Conservation (phyloP, 1,140 invertebrate genomes). For the Tenebrio molitor region DNA sequence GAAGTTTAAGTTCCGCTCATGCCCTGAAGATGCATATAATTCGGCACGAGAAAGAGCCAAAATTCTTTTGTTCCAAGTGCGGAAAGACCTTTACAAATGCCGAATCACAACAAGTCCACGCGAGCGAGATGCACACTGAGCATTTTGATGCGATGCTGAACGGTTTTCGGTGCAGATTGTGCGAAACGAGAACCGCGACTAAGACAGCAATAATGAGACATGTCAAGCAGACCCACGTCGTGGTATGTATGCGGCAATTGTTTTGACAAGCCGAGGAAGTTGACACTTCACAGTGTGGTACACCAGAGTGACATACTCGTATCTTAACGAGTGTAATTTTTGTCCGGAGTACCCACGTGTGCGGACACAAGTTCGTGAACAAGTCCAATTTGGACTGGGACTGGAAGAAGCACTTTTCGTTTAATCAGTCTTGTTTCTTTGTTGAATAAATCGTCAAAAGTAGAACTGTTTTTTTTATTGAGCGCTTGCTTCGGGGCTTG, state of each 20-base stretch:
- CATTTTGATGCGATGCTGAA: slow-evolving; percentile 8
- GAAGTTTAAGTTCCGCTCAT: slow-evolving; percentile 27
- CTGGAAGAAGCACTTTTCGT: slow-evolving; percentile 7
- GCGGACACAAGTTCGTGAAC: background rate
- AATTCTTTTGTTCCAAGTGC: slow-evolving; percentile 43
- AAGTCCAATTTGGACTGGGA: background rate
- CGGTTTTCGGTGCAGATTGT: slow-evolving; percentile 36
- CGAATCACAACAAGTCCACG: slow-evolving; percentile 41
- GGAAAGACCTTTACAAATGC: slow-evolving; percentile 35
- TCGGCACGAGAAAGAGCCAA: slow-evolving; percentile 27
- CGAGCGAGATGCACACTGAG: slow-evolving; percentile 39
- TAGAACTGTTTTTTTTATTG: slow-evolving; percentile 20
- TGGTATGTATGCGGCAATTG: slow-evolving; percentile 37
- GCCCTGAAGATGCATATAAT: slow-evolving; percentile 43
- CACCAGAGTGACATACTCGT: slow-evolving; percentile 20
- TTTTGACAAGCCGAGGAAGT: background rate
- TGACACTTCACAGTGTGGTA: background rate
- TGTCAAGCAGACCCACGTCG: background rate
- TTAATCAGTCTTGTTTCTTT: background rate
- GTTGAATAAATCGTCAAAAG: slow-evolving; percentile 9
- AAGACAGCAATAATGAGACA: background rate
- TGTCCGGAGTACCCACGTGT: slow-evolving; percentile 4
- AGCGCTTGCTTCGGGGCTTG: background rate
- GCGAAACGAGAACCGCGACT: background rate
- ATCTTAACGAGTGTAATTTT: slow-evolving; percentile 3